Conservation (phyloP, 2,113 vertebrate species). For the Laterallus jamaicensis region DNA sequence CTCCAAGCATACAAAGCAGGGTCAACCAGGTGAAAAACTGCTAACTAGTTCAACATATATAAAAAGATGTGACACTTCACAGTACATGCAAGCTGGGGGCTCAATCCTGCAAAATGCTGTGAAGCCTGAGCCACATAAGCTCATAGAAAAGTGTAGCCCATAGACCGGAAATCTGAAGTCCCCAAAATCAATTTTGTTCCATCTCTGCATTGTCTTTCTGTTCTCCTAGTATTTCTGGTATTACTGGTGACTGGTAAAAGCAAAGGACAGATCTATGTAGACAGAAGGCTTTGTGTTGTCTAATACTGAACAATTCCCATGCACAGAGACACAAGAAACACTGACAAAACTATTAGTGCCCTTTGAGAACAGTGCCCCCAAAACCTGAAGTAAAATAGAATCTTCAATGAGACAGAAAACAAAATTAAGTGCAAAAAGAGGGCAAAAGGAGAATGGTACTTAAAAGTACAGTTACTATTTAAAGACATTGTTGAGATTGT, state of each 20-base stretch:
- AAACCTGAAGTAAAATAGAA: background rate
- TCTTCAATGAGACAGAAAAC: accelerated
- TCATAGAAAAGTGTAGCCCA: background rate
- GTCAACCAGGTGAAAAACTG: background rate
- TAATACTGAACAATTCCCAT: background rate
- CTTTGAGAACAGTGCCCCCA: background rate
- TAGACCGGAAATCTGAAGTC: background rate
- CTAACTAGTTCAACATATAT: background rate
- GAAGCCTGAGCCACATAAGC: background rate
- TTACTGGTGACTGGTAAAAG: background rate
- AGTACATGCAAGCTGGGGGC: background rate
- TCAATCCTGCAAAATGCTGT: background rate
- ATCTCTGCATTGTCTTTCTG: background rate
- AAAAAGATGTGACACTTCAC: background rate
- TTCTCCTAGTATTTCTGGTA: background rate
- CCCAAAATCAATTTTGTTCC: background rate
- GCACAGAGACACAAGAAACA: background rate
- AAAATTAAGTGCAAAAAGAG: background rate
- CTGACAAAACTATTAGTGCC: background rate
- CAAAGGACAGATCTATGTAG: background rate
- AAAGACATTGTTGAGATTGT: background rate
- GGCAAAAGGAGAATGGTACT: background rate
- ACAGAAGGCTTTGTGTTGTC: background rate
- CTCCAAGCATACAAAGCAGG: background rate
- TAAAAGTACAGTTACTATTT: background rate